Base-by-base conservation (phyloP, 2,797 vertebrate species). In the Mormyrus proboscirostris region DNA sequence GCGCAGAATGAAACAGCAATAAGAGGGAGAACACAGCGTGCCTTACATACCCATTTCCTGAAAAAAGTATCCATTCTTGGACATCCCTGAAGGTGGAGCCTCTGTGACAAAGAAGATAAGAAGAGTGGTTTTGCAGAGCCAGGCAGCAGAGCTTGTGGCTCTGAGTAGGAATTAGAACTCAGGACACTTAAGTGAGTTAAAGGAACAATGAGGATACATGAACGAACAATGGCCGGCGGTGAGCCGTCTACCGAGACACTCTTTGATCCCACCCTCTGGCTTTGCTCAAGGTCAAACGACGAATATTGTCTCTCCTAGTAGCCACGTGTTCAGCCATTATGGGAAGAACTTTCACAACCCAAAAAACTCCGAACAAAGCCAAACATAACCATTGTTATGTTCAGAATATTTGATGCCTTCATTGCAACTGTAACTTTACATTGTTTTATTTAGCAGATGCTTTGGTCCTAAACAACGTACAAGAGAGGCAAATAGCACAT, bases 1-100 rank as follows among this genome's bases (percentile, higher is more conserved):
- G 82, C 3, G 9, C 9, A 25, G 41, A 87, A 38, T 38, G 9
- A 57, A 6, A n/a, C 5, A 25, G n/a, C 82, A 85, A n/a, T 12
- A 85, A 19, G 33, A 19, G 53, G 22, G 9, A 14, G 38, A 69
- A 44, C 9, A 59, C 19, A 88, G 33, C 3, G 22, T 41, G 86
- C 86, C 33, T 25, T 22, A 97, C 97, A 98, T 96, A 96, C 97
- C 97, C 94, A 97, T 97, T 95, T 98, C 97, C 95, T 98, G 97
- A 94, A 98, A 98, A 94, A 97, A 96, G 95, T 97, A 97, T 93
- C 97, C 97, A 95, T 98, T 98, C 94, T 97, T 97, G 92, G 98
- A 97, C 97, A 98, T 99, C 69, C 95, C 95, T 95, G 96, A 95
- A 89, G 96, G 96, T 91, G 97, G 95, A 90, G 93, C 96, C 93